phyloP scores from a whole-genome alignment of 2,113 vertebrate species.

The Morone chrysops region DNA sequence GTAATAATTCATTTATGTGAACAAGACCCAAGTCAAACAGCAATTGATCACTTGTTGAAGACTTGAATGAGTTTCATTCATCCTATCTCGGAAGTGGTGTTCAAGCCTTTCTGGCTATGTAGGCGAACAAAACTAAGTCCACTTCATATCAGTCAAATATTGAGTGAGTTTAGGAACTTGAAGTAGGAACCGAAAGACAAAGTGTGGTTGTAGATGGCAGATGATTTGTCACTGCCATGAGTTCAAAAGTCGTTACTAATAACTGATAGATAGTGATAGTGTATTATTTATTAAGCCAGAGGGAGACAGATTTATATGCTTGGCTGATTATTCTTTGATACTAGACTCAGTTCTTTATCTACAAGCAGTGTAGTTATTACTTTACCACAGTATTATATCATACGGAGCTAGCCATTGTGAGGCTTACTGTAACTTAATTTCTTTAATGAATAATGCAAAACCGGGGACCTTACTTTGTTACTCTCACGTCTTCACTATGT shows the following conservation, averaged over 20 bases:
- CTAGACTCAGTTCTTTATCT: background rate
- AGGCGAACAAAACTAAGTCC: slow-evolving; percentile 29
- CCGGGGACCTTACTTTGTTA: slow-evolving; percentile 1
- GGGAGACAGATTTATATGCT: background rate
- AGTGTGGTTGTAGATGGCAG: background rate
- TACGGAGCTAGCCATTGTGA: slow-evolving; percentile 16
- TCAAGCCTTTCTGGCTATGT: background rate
- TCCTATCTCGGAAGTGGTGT: background rate
- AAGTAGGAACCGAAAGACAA: background rate
- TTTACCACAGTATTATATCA: slow-evolving; percentile 20
- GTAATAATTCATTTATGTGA: slow-evolving; percentile 43
- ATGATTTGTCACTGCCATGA: slow-evolving; percentile 19
- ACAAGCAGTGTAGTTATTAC: background rate
- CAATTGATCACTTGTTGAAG: slow-evolving; percentile 4
- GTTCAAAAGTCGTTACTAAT: slow-evolving; percentile 14
- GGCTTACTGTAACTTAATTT: slow-evolving; percentile 23
- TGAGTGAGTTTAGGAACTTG: background rate
- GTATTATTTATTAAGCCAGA: slow-evolving; percentile 20
- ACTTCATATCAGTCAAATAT: background rate
- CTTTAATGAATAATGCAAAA: slow-evolving; percentile 34
- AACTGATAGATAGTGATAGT: slow-evolving; percentile 2
- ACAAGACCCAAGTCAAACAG: slow-evolving; percentile 24
- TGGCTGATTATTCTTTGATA: slow-evolving; percentile 25
- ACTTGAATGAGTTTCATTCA: background rate
- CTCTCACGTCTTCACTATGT: slow-evolving; percentile 14